phyloP scores from a whole-genome alignment of 2,113 vertebrate genomes.

The Nipponia nippon region DNA sequence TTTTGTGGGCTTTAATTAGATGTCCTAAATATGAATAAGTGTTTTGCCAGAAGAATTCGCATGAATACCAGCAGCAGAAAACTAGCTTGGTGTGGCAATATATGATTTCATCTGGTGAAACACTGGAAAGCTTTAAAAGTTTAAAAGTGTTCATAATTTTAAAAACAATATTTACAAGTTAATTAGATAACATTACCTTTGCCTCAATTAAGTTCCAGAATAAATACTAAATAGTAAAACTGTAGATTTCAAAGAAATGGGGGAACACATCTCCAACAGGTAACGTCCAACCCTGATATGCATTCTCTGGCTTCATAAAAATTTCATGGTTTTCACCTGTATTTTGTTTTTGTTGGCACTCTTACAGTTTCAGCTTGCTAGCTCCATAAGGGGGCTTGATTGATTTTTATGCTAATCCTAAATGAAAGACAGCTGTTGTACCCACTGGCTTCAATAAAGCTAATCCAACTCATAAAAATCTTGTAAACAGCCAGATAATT shows the following conservation, averaged over 20 bases:
- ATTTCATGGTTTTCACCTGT: not conserved
- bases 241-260: not conserved
- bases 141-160: not conserved
- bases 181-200: not conserved
- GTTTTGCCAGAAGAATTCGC: not conserved
- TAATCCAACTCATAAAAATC: not conserved
- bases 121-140: not conserved
- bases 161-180: not conserved
- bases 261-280: not conserved
- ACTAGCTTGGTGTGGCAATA: not conserved
- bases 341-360: not conserved
- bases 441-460: not conserved
- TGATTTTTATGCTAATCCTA: conserved; percentile 37
- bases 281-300: rapidly evolving
- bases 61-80: not conserved
- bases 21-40: not conserved
- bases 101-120: not conserved
- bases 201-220: not conserved
- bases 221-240: not conserved
- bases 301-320: not conserved
- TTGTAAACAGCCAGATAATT: not conserved
- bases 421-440: conserved; percentile 31
- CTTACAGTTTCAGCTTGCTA: not conserved
- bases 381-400: not conserved
- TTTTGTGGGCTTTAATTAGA: not conserved